Conservation (phyloP, 2,888 invertebrate genomes). For the Meliscaeva auricollis region DNA sequence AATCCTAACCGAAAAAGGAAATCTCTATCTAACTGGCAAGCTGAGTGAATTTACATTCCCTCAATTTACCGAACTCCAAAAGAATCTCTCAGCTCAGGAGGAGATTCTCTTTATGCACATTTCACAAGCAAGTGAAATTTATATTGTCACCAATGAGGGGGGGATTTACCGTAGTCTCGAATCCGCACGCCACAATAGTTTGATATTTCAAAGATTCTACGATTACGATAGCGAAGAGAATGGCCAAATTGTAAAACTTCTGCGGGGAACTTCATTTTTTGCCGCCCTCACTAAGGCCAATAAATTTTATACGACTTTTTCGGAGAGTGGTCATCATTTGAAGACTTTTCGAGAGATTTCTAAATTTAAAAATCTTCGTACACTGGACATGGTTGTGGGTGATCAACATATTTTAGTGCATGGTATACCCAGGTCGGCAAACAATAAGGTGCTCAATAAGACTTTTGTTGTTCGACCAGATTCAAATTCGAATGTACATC, state of each 20-base stretch:
- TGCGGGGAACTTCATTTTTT: constrained; percentile 82
- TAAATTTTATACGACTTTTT: constrained; percentile 83
- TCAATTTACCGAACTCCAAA: constrained; percentile 82
- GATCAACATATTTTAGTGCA: constrained; percentile 83
- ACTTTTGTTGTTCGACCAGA: constrained; percentile 78
- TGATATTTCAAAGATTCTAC: constrained; percentile 83
- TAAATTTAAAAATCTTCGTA: constrained; percentile 82
- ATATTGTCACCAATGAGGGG: constrained; percentile 82
- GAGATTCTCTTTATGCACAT: constrained; percentile 83
- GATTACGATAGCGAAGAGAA: constrained; percentile 84
- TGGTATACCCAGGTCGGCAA: constrained; percentile 80
- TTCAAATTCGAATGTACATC: constrained; percentile 59
- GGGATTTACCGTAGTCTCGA: constrained; percentile 82
- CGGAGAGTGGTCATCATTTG: constrained; percentile 83
- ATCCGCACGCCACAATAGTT: constrained; percentile 81
- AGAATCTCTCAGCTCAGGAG: constrained; percentile 81
- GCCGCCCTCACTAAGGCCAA: constrained; percentile 82
- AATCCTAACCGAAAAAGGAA: constrained; percentile 82
- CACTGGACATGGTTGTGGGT: constrained; percentile 82
- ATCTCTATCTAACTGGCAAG: constrained; percentile 81
- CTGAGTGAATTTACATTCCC: constrained; percentile 82
- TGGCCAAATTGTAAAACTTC: constrained; percentile 82
- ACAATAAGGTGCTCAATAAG: constrained; percentile 78
- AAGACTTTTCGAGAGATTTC: constrained; percentile 84
- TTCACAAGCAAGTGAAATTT: constrained; percentile 83